phyloP scores from a whole-genome alignment of 2,113 vertebrate genomes.

The Tragelaphus imberbis region DNA sequence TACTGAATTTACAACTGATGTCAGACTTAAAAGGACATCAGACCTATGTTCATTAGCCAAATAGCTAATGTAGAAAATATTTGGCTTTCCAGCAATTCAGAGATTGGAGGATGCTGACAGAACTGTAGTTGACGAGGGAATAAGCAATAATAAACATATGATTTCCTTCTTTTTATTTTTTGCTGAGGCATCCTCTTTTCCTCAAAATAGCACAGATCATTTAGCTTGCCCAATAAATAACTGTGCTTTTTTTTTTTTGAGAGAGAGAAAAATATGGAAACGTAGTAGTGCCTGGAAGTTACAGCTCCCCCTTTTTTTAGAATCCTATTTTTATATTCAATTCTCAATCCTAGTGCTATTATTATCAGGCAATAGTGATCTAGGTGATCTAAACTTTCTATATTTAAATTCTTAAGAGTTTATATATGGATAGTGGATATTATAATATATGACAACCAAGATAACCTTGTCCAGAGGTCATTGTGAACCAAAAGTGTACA shows the following conservation, averaged over 20 bases:
- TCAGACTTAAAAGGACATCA: not conserved
- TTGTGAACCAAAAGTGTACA: not conserved
- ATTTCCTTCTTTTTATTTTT: conserved; percentile 10
- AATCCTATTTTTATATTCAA: conserved; percentile 30
- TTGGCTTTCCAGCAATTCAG: not conserved
- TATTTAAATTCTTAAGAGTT: not conserved
- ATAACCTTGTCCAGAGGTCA: not conserved
- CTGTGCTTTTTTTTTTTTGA: not conserved
- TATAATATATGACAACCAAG: not conserved
- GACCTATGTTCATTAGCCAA: conserved; percentile 3
- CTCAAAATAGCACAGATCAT: conserved; percentile 29
- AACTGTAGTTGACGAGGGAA: not conserved
- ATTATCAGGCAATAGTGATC: not conserved
- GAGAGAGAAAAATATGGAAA: not conserved
- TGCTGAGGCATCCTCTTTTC: not conserved
- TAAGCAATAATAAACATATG: not conserved
- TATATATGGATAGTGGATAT: not conserved
- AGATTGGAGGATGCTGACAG: not conserved
- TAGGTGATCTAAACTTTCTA: not conserved
- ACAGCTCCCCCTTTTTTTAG: not conserved
- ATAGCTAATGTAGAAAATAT: not conserved
- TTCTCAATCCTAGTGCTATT: not conserved
- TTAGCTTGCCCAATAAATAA: conserved; percentile 5
- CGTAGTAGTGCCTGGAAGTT: not conserved
- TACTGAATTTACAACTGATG: not conserved